Evolutionary conservation across 1,140 invertebrate genomes (phyloP).

Genomic region (Telenomus remus): DNA sequence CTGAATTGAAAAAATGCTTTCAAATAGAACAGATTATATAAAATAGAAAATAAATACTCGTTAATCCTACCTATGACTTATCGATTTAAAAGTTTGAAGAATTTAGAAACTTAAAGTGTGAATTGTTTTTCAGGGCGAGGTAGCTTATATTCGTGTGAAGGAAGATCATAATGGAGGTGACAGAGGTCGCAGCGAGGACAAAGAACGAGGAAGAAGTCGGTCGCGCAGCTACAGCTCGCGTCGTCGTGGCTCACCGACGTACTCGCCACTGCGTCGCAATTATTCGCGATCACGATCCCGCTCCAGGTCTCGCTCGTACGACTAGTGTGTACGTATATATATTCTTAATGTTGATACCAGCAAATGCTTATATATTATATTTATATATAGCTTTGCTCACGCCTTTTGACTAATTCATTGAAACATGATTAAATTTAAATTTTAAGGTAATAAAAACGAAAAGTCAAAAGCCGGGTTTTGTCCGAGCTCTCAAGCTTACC

Average conservation of each 20-base stretch:
- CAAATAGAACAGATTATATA: too few species aligned
- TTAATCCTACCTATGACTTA: too few species aligned
- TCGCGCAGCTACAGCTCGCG: conserved; percentile 90
- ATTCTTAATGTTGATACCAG: conserved; percentile 56
- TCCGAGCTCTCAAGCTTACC: conserved; percentile 15
- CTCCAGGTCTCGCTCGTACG: conserved; percentile 75
- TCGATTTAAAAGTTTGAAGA: background rate
- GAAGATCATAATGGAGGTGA: conserved; percentile 90
- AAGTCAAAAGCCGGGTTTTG: conserved; percentile 27
- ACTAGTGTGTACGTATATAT: conserved; percentile 75
- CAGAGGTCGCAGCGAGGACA: conserved; percentile 79
- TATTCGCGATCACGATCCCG: conserved; percentile 88
- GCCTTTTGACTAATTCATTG: conserved; percentile 57
- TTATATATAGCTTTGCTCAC: conserved; percentile 54
- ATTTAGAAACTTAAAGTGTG: background rate
- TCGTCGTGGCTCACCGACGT: conserved; percentile 87
- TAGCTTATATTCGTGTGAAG: conserved; percentile 95
- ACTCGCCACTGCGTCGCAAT: conserved; percentile 88
- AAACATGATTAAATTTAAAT: conserved; percentile 20
- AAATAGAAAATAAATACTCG: too few species aligned
- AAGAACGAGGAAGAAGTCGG: conserved; percentile 76
- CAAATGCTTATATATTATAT: conserved; percentile 56
- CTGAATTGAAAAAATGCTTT: too few species aligned
- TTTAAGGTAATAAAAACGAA: conserved; percentile 28
- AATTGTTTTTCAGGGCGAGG: conserved; percentile 86